phyloP scores from a whole-genome alignment of 2,888 invertebrate genomes.

The Andricus quercusramuli region DNA sequence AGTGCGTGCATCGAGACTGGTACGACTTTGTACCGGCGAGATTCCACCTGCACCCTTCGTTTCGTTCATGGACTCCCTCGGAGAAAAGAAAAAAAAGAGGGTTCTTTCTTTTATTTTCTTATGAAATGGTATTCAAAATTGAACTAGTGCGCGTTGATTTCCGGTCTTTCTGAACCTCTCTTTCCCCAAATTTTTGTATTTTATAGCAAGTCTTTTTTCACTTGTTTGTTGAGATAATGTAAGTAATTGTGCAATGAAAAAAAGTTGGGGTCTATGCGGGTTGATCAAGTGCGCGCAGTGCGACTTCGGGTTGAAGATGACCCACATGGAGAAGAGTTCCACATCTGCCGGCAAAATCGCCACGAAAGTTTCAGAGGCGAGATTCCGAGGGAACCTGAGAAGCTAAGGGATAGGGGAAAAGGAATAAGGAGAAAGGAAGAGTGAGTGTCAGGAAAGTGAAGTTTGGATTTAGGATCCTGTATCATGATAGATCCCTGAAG shows the following conservation, averaged over 20 bases:
- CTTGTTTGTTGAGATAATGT: no score
- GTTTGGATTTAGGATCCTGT: slow-evolving; percentile 42
- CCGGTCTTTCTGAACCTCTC: no score
- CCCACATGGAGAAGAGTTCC: not conserved
- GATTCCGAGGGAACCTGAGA: slow-evolving; percentile 3
- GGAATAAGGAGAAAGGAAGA: slow-evolving; percentile 30
- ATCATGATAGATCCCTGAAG: slow-evolving; percentile 66
- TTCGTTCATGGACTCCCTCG: not conserved
- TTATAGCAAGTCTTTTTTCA: not conserved
- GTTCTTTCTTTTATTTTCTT: not conserved
- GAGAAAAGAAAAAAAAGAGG: no score
- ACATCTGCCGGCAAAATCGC: not conserved
- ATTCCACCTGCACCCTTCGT: slow-evolving; percentile 28
- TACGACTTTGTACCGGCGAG: slow-evolving; percentile 36
- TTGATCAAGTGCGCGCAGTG: slow-evolving; percentile 28
- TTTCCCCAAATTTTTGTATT: no score
- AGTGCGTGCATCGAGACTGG: slow-evolving; percentile 35
- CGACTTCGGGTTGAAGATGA: slow-evolving; percentile 16
- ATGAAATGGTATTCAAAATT: not conserved
- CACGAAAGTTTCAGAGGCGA: not conserved
- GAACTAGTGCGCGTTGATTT: not conserved
- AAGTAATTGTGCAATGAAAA: slow-evolving; percentile 1
- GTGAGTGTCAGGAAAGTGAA: not conserved
- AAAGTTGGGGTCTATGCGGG: slow-evolving; percentile 12
- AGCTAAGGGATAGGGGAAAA: slow-evolving; percentile 19